Percentiles rank a stretch among this genome's conserved stretches.
Conservation (phyloP, 2,888 invertebrate genomes). For the Agrochola litura region DNA sequence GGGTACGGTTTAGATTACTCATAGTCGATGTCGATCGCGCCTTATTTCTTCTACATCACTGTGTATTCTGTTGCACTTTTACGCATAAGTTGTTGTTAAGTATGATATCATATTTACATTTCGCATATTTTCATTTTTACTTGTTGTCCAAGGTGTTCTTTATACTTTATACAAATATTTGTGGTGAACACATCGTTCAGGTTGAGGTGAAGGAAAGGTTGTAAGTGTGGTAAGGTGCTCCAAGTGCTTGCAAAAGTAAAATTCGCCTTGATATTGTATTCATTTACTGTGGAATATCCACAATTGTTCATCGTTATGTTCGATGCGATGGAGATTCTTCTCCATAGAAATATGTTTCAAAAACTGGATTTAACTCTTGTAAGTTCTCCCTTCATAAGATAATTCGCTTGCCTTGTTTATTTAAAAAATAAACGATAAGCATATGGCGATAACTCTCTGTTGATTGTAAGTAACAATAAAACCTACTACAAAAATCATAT, state of each 20-base stretch:
- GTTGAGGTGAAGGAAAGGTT: conserved; percentile 36
- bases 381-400: not conserved
- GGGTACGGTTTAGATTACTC: conserved; percentile 72
- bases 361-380: not conserved
- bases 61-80: conserved; percentile 45
- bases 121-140: conserved; percentile 52
- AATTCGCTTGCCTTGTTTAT: not conserved
- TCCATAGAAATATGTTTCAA: not conserved
- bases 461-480: not conserved
- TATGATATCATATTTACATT: conserved; percentile 40
- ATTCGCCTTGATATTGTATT: not conserved
- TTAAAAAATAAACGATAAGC: not conserved
- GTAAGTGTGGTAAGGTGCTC: conserved; percentile 15
- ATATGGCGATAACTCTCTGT: not conserved
- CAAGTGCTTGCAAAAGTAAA: conserved; percentile 15
- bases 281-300: not conserved
- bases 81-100: conserved; percentile 13
- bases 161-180: conserved; percentile 49
- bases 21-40: conserved; percentile 66
- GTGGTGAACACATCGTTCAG: conserved; percentile 48
- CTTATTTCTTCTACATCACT: conserved; percentile 42
- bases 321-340: not conserved
- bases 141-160: conserved; percentile 46
- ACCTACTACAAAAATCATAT: not conserved
- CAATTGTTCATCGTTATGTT: conserved; percentile 1